phyloP scores from a whole-genome alignment of 2,797 vertebrate species.

The Chaetophractus vellerosus region DNA sequence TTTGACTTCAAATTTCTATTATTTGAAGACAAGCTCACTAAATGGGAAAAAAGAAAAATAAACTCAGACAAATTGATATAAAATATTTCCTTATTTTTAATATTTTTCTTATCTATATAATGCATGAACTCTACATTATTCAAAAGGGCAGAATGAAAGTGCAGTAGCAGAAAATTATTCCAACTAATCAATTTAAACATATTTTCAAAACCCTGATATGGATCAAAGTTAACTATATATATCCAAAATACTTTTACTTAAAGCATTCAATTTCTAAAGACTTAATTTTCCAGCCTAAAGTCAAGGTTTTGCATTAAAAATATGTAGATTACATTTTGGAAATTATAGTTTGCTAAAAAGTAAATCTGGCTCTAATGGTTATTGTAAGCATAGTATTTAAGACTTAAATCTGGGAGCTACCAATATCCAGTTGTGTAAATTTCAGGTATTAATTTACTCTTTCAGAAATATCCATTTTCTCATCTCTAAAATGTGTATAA shows the following conservation, averaged over 20 bases:
- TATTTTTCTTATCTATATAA: not conserved
- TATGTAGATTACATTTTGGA: not conserved
- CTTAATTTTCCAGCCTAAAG: not conserved
- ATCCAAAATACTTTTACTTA: not conserved
- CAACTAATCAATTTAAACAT: not conserved
- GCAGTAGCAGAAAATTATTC: not conserved
- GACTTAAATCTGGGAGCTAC: not conserved
- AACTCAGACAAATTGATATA: not conserved
- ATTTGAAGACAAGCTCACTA: not conserved
- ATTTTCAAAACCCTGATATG: not conserved
- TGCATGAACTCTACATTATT: not conserved
- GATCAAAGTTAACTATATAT: not conserved
- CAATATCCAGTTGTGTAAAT: not conserved
- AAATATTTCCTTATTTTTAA: not conserved
- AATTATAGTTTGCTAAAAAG: not conserved
- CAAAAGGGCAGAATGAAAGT: not conserved
- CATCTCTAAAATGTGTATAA: not conserved
- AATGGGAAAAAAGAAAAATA: not conserved
- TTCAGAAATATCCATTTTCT: not conserved
- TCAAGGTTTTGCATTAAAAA: conserved; percentile 34
- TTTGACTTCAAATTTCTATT: not conserved
- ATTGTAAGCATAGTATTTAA: not conserved
- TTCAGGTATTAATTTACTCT: not conserved
- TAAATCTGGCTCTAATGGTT: not conserved
- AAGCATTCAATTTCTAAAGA: conserved; percentile 12